phyloP scores from a whole-genome alignment of 1,140 invertebrate genomes.

The Eupristina koningsbergeri region DNA sequence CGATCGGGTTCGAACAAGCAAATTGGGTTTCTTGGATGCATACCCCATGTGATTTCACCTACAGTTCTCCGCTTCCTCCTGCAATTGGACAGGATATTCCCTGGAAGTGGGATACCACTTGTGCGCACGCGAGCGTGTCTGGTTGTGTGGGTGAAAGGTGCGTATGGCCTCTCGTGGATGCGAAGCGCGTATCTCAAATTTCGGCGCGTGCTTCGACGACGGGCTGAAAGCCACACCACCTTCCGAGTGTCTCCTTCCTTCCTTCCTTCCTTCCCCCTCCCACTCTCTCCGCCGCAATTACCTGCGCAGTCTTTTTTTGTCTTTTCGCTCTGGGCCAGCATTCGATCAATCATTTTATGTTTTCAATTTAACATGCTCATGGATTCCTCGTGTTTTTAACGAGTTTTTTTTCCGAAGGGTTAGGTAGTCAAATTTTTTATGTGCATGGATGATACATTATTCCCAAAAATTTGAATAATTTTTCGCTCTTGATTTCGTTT shows the following conservation, averaged over 20 bases:
- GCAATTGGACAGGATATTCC: slow-evolving; percentile 59
- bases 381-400: not conserved
- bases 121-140: not conserved
- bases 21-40: slow-evolving; percentile 19
- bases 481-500: not conserved
- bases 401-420: no score
- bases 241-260: not conserved
- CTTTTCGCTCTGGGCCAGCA: not conserved
- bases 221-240: slow-evolving; percentile 61
- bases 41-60: not conserved
- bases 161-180: slow-evolving; percentile 57
- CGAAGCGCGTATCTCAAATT: slow-evolving; percentile 63
- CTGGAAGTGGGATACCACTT: slow-evolving; percentile 53
- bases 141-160: slow-evolving; percentile 24
- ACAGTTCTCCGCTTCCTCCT: not conserved
- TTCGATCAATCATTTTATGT: not conserved
- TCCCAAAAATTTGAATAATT: not conserved
- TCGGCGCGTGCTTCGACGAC: slow-evolving; percentile 69
- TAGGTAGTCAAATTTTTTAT: not conserved
- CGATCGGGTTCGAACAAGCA: not conserved
- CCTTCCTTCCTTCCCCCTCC: not conserved
- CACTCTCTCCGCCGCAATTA: no score
- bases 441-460: not conserved
- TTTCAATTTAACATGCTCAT: not conserved
- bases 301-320: not conserved